A percentile compares a stretch with the other conserved stretches of the same genome.
Evolutionary conservation across 2,888 invertebrate species (phyloP).

Genomic region (Acrobasis consociella): DNA sequence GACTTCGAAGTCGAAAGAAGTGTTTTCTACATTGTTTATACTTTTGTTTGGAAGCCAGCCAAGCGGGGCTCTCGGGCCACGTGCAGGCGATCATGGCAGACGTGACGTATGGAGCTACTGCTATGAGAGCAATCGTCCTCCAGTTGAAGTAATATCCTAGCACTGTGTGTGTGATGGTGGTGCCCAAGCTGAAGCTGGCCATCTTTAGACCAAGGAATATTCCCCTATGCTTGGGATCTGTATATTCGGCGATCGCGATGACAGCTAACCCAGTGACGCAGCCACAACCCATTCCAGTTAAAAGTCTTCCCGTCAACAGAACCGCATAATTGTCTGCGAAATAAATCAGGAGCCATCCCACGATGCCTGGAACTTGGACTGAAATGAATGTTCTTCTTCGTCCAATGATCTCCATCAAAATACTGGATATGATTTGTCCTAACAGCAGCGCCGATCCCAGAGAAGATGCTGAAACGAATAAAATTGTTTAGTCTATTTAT

Average conservation of each 20-base stretch:
- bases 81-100: neutral
- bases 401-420: slow-evolving; percentile 45
- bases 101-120: slow-evolving; percentile 44
- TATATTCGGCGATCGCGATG: slow-evolving; percentile 42
- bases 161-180: slow-evolving; percentile 35
- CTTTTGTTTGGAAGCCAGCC: neutral
- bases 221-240: slow-evolving; percentile 38
- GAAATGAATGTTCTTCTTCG: slow-evolving; percentile 28
- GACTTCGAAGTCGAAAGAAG: slow-evolving; percentile 75
- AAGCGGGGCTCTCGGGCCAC: slow-evolving; percentile 4
- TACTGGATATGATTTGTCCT: slow-evolving; percentile 41
- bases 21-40: slow-evolving; percentile 66
- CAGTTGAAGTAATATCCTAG: slow-evolving; percentile 39
- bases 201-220: slow-evolving; percentile 40
- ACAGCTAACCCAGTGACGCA: slow-evolving; percentile 36
- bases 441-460: slow-evolving; percentile 37
- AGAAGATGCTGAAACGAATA: slow-evolving; percentile 37
- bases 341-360: neutral
- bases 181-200: slow-evolving; percentile 31
- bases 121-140: slow-evolving; percentile 39
- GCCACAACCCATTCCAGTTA: slow-evolving; percentile 37
- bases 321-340: neutral
- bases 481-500: too few species aligned
- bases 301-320: slow-evolving; percentile 26
- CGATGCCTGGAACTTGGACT: neutral